Conservation (phyloP, 2,888 invertebrate species). For the Lysandra bellargus region DNA sequence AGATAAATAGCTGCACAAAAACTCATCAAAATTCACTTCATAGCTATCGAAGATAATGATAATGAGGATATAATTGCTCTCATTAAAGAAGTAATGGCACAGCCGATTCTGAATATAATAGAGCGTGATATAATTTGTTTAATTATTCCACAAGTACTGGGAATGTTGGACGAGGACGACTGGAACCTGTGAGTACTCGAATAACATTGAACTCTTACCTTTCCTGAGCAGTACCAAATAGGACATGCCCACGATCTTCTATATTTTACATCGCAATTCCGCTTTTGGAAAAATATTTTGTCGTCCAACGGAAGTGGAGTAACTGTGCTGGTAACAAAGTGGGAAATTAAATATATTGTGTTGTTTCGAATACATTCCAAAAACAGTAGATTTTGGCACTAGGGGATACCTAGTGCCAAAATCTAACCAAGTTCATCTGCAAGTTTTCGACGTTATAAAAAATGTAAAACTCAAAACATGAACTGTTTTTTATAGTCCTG, state of each 20-base stretch:
- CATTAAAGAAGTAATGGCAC: not conserved
- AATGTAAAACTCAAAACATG: not conserved
- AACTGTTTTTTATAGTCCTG: not conserved
- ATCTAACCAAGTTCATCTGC: not conserved
- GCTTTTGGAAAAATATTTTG: not conserved
- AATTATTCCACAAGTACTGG: constrained; percentile 4
- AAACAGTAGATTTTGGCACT: too few relatives aligned
- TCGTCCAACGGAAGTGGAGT: not conserved
- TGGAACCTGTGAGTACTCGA: not conserved
- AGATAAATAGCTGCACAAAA: not conserved
- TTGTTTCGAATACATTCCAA: too few relatives aligned
- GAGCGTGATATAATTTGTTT: constrained; percentile 11
- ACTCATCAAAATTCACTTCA: not conserved
- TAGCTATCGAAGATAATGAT: not conserved
- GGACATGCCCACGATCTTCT: not conserved
- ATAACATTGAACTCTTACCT: constrained; percentile 22
- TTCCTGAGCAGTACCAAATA: not conserved
- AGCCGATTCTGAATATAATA: not conserved
- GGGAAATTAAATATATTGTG: too few relatives aligned
- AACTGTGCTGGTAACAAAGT: too few relatives aligned
- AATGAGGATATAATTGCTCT: not conserved
- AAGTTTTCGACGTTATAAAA: not conserved
- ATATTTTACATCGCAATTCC: not conserved
- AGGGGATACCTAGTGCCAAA: too few relatives aligned
- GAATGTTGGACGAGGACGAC: constrained; percentile 26